A percentile compares a stretch with the other conserved stretches of the same genome.
Evolutionary conservation across 2,888 invertebrate species (phyloP).

Genomic region (Ypsolopha scabrella): DNA sequence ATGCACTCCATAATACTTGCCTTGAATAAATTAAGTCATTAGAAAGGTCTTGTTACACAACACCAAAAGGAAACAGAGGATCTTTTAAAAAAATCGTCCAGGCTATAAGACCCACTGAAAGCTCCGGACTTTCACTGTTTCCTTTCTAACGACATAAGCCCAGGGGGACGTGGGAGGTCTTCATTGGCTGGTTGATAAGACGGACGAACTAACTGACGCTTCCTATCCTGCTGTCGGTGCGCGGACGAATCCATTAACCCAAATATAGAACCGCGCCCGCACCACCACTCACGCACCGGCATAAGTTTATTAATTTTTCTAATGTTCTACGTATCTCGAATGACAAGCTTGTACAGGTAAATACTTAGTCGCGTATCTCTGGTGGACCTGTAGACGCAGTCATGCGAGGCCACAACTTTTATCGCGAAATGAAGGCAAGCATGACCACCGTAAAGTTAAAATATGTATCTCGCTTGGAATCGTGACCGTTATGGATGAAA

Average conservation of each 20-base stretch:
- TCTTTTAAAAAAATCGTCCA: background rate
- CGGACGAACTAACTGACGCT: constrained; percentile 50
- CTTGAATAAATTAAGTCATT: background rate
- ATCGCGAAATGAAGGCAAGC: too few relatives aligned
- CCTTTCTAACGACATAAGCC: background rate
- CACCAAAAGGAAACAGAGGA: background rate
- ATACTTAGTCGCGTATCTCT: too few relatives aligned
- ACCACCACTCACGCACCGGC: constrained; percentile 33
- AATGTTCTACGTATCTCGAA: too few relatives aligned
- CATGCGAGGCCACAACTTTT: too few relatives aligned
- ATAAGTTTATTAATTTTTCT: background rate
- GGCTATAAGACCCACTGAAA: background rate
- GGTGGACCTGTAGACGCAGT: too few relatives aligned
- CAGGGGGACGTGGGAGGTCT: background rate
- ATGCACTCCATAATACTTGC: background rate
- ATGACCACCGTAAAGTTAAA: too few relatives aligned
- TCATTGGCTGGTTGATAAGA: background rate
- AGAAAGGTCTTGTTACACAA: background rate
- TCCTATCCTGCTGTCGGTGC: constrained; percentile 51
- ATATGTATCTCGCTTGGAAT: too few relatives aligned
- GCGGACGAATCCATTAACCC: constrained; percentile 70
- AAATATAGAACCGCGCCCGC: constrained; percentile 66
- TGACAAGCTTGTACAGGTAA: too few relatives aligned
- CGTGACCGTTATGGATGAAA: background rate
- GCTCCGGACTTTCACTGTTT: background rate